A percentile compares a stretch with the other conserved stretches of the same genome.
phyloP scores from a whole-genome alignment of 2,888 invertebrate species.

The Megastigmus dorsalis region DNA sequence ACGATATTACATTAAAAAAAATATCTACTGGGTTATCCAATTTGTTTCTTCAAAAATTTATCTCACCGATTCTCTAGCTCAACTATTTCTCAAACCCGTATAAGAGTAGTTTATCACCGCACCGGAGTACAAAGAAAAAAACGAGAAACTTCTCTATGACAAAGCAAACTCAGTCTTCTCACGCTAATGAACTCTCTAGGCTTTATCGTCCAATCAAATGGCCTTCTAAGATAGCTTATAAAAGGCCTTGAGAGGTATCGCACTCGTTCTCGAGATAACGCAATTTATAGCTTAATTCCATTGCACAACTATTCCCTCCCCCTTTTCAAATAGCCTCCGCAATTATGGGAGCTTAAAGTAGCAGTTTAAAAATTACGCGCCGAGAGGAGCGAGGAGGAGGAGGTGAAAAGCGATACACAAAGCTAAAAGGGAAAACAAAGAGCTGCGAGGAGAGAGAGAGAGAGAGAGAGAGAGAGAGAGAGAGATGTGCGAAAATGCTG shows the following conservation, averaged over 20 bases:
- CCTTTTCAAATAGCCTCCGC: background rate
- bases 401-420: too few species aligned
- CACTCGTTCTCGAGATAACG: slow-evolving; percentile 33
- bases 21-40: too few species aligned
- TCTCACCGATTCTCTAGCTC: too few species aligned
- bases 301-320: slow-evolving; percentile 43
- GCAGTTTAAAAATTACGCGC: slow-evolving; percentile 39
- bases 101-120: too few species aligned
- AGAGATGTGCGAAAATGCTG: background rate
- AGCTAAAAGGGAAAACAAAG: background rate
- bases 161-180: background rate
- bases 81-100: too few species aligned
- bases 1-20: too few species aligned
- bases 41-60: too few species aligned
- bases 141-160: too few species aligned
- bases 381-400: background rate
- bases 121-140: too few species aligned
- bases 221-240: slow-evolving; percentile 4
- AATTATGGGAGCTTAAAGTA: slow-evolving; percentile 26
- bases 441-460: background rate
- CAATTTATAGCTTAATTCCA: slow-evolving; percentile 46
- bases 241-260: background rate
- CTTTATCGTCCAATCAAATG: slow-evolving; percentile 38
- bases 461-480: background rate
- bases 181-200: slow-evolving; percentile 24